Percentiles rank a stretch among this genome's conserved stretches.
These are phyloP conservation scores for Stratiomys singularior DNA, from an alignment of 2,888 invertebrate species.

Conservation along the genomic window DNA sequence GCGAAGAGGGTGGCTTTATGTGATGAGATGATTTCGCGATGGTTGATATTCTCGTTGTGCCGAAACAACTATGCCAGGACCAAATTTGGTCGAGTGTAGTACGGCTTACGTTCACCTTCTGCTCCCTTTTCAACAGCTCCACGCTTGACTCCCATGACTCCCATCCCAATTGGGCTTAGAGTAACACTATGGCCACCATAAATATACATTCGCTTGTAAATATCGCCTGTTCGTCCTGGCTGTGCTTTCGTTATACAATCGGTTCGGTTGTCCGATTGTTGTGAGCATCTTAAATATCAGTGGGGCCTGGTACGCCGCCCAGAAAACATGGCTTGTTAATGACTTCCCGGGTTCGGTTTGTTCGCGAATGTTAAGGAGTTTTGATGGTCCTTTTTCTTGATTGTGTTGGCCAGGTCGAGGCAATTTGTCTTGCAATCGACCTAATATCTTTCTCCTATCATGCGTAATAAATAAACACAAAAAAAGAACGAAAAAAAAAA, in stretches of 20 bases:
- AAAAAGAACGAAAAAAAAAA: no score
- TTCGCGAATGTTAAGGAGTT: constrained; percentile 16
- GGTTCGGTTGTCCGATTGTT: constrained; percentile 5
- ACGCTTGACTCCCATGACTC: neutral
- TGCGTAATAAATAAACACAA: no score
- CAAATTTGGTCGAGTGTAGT: neutral
- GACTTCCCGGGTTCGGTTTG: constrained; percentile 5
- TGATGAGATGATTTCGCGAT: neutral
- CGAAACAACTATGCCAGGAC: neutral
- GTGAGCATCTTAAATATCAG: constrained; percentile 47
- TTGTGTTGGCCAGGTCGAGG: neutral
- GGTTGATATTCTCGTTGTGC: constrained; percentile 9
- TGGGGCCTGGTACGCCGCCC: constrained; percentile 53
- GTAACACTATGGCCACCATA: neutral
- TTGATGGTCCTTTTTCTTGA: neutral
- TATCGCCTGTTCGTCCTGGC: constrained; percentile 32
- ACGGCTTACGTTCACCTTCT: neutral
- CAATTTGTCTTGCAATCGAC: neutral
- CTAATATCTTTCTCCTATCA: neutral
- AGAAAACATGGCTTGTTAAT: constrained; percentile 49
- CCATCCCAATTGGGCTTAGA: neutral
- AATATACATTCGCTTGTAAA: constrained; percentile 21
- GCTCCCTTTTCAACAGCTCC: neutral
- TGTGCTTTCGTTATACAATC: constrained; percentile 1
- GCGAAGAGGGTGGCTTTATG: constrained; percentile 12